Percentiles rank a stretch among this genome's conserved stretches.
Conservation (phyloP, 2,888 invertebrate species). For the Brenthis ino region DNA sequence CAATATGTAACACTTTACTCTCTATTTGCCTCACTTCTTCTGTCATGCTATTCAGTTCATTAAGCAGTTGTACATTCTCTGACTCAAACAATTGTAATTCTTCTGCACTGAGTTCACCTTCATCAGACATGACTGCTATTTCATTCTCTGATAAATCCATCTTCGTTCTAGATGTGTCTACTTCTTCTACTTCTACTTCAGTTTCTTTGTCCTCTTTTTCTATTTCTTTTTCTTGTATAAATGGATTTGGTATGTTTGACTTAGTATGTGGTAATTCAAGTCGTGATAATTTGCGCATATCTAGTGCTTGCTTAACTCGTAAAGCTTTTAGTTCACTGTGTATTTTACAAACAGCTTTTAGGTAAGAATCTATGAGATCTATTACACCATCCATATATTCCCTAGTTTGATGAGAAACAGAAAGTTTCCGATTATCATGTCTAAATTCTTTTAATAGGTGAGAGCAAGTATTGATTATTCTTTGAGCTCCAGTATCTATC, state of each 20-base stretch:
- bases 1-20: slow-evolving; percentile 96
- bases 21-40: slow-evolving; percentile 96
- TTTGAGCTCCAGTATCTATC: slow-evolving; percentile 92
- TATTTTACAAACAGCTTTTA: slow-evolving; percentile 92
- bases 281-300: slow-evolving; percentile 90
- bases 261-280: slow-evolving; percentile 77
- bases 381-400: slow-evolving; percentile 91
- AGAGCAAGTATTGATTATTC: slow-evolving; percentile 91
- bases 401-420: slow-evolving; percentile 84
- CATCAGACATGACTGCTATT: slow-evolving; percentile 77
- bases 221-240: slow-evolving; percentile 51
- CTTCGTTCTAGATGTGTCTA: slow-evolving; percentile 57
- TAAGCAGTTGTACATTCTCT: slow-evolving; percentile 93
- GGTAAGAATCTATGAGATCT: slow-evolving; percentile 88
- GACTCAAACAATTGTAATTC: slow-evolving; percentile 96
- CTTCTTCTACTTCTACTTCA: slow-evolving; percentile 47
- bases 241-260: slow-evolving; percentile 63
- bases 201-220: slow-evolving; percentile 50
- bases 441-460: slow-evolving; percentile 89
- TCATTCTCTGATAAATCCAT: slow-evolving; percentile 72
- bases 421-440: slow-evolving; percentile 82
- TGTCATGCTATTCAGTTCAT: slow-evolving; percentile 92
- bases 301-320: slow-evolving; percentile 91
- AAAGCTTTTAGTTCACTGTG: slow-evolving; percentile 95
- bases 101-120: slow-evolving; percentile 89